These are phyloP conservation scores for Nephrotoma appendiculata DNA, from an alignment of 2,888 invertebrate species.

Conservation along the genomic window DNA sequence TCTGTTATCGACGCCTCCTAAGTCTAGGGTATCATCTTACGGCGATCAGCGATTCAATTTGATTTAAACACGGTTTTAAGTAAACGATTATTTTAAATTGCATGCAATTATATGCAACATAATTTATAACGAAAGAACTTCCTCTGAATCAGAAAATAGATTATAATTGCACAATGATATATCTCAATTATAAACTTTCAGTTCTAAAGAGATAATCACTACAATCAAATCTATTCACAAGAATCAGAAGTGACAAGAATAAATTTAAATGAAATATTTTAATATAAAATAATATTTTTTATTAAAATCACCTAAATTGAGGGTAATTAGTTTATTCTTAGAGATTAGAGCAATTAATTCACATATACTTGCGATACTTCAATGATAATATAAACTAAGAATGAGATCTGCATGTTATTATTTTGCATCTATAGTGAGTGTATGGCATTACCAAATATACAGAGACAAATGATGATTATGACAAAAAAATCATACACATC, in stretches of 20 bases:
- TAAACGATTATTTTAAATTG: too few relatives aligned
- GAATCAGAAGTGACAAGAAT: background rate
- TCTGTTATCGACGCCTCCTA: too few relatives aligned
- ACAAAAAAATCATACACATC: background rate
- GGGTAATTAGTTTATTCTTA: background rate
- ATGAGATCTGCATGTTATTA: background rate
- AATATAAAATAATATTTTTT: background rate
- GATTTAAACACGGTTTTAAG: too few relatives aligned
- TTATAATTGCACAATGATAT: too few relatives aligned
- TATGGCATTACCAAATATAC: background rate
- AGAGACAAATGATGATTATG: background rate
- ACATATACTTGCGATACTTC: background rate
- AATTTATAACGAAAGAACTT: too few relatives aligned
- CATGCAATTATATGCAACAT: too few relatives aligned
- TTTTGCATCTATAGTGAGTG: background rate
- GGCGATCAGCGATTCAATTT: too few relatives aligned
- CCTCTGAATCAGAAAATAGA: too few relatives aligned
- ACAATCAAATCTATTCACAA: background rate
- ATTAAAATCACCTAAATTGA: background rate
- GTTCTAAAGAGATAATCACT: too few relatives aligned
- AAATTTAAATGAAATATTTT: background rate
- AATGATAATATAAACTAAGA: background rate
- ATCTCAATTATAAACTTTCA: background rate
- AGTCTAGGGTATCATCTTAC: too few relatives aligned
- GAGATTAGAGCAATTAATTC: background rate